Base-by-base conservation (phyloP, 2,797 vertebrate species). In the Sitta carolinensis region DNA sequence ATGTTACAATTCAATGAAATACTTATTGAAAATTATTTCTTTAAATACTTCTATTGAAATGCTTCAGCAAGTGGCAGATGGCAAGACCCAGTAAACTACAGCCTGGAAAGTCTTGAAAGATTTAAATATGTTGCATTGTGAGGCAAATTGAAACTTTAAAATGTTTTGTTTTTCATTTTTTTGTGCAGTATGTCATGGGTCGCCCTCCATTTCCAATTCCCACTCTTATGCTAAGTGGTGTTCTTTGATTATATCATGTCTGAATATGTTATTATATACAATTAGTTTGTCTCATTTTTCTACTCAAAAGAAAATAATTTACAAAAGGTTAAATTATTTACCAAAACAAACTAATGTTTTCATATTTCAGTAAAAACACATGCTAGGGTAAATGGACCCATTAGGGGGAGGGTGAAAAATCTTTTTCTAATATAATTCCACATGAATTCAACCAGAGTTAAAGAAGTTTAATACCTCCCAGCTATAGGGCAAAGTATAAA, bases 141-240 rank as follows among this genome's bases (percentile, higher is more conserved):
- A 91, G n/a, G 27, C 58, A 95, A 83, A 84, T 8, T 90, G 58
- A 94, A 95, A 84, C 20, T 78, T 79, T 9, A 74, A 70, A 84
- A 42, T 36, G 3, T 59, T 95, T 45, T 81, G 12, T 66, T 36
- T 77, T 88, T 79, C 32, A n/a, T 52, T 91, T 85, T 81, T 84
- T 90, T 64, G 9, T 75, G 19, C n/a, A 34, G 13, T 82, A 30
- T 91, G 55, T 76, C 79, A 78, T 32, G 5, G 22, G 20, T 13
- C 45, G 66, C 17, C 3, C 21, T 92, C n/a, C 16, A 45, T 34
- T 84, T 26, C 15, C 47, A 45, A 25, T 80, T 91, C 20, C 47
- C 32, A 50, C 11, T 58, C 64, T 59, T 79, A 43, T 3, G 50
- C 54, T 66, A 55, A 76, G 61, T 42, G 14, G 3, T 14, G 21